Percentiles rank a stretch among this genome's conserved stretches.
phyloP scores from a whole-genome alignment of 2,888 invertebrate genomes.

The Emmelina monodactyla region DNA sequence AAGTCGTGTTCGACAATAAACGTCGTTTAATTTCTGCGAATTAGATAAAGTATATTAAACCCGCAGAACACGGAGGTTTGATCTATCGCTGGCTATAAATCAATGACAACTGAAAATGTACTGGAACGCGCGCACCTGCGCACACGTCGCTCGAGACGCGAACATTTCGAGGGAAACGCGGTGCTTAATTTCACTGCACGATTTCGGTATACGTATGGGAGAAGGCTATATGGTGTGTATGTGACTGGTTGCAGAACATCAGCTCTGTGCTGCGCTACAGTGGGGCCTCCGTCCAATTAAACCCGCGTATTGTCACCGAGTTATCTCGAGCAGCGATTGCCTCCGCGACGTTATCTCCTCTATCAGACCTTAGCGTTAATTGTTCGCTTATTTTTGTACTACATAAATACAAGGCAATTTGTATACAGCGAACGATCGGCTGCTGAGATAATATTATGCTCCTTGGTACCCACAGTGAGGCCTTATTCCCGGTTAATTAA shows the following conservation, averaged over 20 bases:
- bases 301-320: not conserved
- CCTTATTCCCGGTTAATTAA: slow-evolving; percentile 22
- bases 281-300: not conserved
- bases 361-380: slow-evolving; percentile 34
- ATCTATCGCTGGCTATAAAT: slow-evolving; percentile 7
- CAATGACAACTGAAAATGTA: slow-evolving; percentile 1
- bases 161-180: not conserved
- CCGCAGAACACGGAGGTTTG: slow-evolving; percentile 1
- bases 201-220: too few relatives aligned
- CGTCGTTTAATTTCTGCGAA: slow-evolving; percentile 1
- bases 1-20: slow-evolving; percentile 9
- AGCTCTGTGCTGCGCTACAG: too few relatives aligned
- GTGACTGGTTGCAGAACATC: not conserved
- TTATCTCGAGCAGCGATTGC: slow-evolving; percentile 7
- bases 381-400: slow-evolving; percentile 39
- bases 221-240: too few relatives aligned
- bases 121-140: not conserved
- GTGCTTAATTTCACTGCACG: too few relatives aligned
- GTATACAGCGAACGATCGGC: slow-evolving; percentile 40
- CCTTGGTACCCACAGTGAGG: slow-evolving; percentile 40
- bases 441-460: slow-evolving; percentile 30
- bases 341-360: slow-evolving; percentile 16
- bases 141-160: not conserved
- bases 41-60: slow-evolving; percentile 7
- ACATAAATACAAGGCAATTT: slow-evolving; percentile 45